Percentiles rank a stretch among this genome's conserved stretches.
Conservation (phyloP, 2,113 vertebrate genomes). For the Gallinago paraguaiae region DNA sequence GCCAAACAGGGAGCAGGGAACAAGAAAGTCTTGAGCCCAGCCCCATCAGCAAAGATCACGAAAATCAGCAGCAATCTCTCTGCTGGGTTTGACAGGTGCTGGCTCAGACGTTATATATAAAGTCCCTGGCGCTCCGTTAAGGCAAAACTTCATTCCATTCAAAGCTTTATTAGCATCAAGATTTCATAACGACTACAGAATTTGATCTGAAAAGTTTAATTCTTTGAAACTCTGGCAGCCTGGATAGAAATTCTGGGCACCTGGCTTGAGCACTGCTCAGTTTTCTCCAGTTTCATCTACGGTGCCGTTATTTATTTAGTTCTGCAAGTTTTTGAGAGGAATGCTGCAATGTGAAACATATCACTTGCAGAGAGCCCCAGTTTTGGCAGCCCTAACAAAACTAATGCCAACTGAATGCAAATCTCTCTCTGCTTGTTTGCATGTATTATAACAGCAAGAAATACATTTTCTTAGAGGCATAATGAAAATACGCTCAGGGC, state of each 20-base stretch:
- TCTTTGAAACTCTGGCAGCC: constrained; percentile 30
- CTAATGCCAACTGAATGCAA: constrained; percentile 51
- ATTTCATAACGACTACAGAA: constrained; percentile 30
- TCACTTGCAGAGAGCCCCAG: constrained; percentile 35
- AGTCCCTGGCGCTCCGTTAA: not conserved
- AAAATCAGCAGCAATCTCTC: constrained; percentile 2
- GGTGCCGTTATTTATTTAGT: constrained; percentile 58
- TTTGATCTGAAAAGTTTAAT: constrained; percentile 47
- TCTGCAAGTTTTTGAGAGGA: constrained; percentile 47
- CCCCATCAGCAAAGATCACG: not conserved
- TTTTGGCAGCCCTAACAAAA: constrained; percentile 57
- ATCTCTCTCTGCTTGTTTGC: constrained; percentile 46
- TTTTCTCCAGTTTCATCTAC: constrained; percentile 35
- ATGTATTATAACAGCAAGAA: constrained; percentile 36
- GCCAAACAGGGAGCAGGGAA: not conserved
- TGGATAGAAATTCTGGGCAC: constrained; percentile 32
- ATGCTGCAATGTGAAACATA: constrained; percentile 54
- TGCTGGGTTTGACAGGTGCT: not conserved
- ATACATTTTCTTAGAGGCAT: constrained; percentile 9
- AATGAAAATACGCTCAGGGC: not conserved
- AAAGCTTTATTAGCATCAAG: constrained; percentile 23
- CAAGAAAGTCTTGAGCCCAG: not conserved
- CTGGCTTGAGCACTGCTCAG: constrained; percentile 7
- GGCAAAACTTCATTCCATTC: not conserved
- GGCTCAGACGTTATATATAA: not conserved